Percentiles rank a stretch among this genome's conserved stretches.
These are phyloP conservation scores for Picus viridis DNA, from an alignment of 2,797 vertebrate species.

Conservation along the genomic window DNA sequence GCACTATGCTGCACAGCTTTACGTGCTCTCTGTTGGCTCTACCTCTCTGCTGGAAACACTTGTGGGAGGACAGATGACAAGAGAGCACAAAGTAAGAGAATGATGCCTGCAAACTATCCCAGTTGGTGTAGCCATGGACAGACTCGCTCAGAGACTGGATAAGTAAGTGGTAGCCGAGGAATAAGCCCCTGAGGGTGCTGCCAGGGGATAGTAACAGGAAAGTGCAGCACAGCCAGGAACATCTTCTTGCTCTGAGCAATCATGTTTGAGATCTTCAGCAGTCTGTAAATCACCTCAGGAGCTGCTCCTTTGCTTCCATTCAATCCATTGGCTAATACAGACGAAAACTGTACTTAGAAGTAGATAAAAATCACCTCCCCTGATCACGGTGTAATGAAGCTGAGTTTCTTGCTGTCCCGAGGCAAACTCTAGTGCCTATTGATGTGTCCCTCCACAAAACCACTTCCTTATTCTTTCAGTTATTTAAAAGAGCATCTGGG, in stretches of 20 bases:
- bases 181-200: background rate
- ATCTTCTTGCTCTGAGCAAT: background rate
- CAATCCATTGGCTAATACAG: background rate
- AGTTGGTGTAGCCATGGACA: background rate
- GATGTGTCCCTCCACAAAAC: background rate
- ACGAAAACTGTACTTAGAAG: background rate
- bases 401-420: background rate
- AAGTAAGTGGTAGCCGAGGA: background rate
- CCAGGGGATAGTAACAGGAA: background rate
- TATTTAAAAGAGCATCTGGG: background rate
- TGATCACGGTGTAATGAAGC: background rate
- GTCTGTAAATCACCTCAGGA: background rate
- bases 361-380: background rate
- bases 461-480: constrained; percentile 2
- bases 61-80: background rate
- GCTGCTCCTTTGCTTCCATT: background rate
- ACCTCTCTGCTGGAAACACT: background rate
- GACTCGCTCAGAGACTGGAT: background rate
- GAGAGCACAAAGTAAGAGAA: background rate
- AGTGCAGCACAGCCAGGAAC: background rate
- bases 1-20: background rate
- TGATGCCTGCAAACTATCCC: background rate
- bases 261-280: background rate
- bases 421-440: background rate
- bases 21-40: rapidly evolving